Base-by-base conservation (phyloP, 2,113 vertebrate genomes). In the Neomonachus schauinslandi region DNA sequence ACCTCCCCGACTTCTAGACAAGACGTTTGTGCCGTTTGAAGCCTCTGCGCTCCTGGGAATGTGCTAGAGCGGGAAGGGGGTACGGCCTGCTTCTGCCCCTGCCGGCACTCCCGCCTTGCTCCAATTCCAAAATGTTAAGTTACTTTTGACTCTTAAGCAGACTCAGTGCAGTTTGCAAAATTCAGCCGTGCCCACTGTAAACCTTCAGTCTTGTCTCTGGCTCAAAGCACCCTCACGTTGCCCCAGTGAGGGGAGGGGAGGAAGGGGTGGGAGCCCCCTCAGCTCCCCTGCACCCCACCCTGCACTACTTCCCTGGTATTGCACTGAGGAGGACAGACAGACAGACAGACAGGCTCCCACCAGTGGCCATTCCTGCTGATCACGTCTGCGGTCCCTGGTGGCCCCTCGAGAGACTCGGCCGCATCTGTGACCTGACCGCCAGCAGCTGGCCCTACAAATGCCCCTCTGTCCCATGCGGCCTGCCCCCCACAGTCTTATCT, bases 71-170 rank as follows among this genome's bases (percentile, higher is more conserved):
- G 61, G 71, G 18, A 53, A 84, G 24, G 24, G 59, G 22, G 22
- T 61, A 24, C 3, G 9, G 24, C 59, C 22, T 9, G 28, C 42
- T 84, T 77, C 33, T 39, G 49, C 42, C 46, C 46, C 36, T 31
- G 5, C 14, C 63, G 42, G 24, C 36, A 14, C 22, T 76, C 76
- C 39, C 4, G 3, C 19, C 51, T 74, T 49, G 31, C 65, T 21
- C 24, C 65, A 71, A 87, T 67, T 81, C 36, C 22, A 46, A 86
- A 82, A 77, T 33, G 28, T 59, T 14, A 53, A 87, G 74, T 72
- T 57, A 93, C 59, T 84, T 93, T 86, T 80, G 71, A 85, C 76
- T 90, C 42, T 49, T 42, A 91, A 83, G 51, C 59, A 77, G 67
- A 83, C 24, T 84, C 71, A 67, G 71, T 91, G 80, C 76, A n/a